A percentile compares a stretch with the other conserved stretches of the same genome.
These are phyloP conservation scores for Orchesella flavescens DNA, from an alignment of 2,888 invertebrate species.

Conservation along the genomic window DNA sequence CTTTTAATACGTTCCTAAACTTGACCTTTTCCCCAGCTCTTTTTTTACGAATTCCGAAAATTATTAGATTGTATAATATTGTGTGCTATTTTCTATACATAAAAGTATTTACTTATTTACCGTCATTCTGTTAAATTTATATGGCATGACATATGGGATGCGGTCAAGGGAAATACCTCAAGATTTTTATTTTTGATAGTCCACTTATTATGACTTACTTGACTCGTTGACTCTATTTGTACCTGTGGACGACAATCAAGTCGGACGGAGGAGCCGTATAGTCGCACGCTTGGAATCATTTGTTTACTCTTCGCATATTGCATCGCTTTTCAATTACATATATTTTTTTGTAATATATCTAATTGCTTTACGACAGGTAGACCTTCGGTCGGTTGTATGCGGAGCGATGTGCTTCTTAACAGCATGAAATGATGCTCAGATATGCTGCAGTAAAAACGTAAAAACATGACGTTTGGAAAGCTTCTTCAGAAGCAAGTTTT, in stretches of 20 bases:
- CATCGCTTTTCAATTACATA: neutral
- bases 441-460: neutral
- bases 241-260: too few relatives aligned
- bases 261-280: too few relatives aligned
- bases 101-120: neutral
- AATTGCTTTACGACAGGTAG: neutral
- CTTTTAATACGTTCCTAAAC: neutral
- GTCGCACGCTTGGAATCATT: too few relatives aligned
- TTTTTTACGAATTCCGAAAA: neutral
- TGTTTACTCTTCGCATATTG: neutral
- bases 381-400: neutral
- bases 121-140: neutral
- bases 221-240: too few relatives aligned
- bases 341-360: neutral
- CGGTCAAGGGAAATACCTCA: neutral
- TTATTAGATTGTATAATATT: neutral
- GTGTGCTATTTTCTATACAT: neutral
- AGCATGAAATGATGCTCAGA: neutral
- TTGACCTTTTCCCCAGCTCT: neutral
- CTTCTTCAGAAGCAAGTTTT: constrained; percentile 48
- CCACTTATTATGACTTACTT: neutral
- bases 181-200: neutral
- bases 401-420: neutral
- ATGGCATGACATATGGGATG: too few relatives aligned
- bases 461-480: constrained; percentile 23